These are phyloP conservation scores for Epinotia brunnichana DNA, from an alignment of 2,888 invertebrate species.

Conservation along the genomic window DNA sequence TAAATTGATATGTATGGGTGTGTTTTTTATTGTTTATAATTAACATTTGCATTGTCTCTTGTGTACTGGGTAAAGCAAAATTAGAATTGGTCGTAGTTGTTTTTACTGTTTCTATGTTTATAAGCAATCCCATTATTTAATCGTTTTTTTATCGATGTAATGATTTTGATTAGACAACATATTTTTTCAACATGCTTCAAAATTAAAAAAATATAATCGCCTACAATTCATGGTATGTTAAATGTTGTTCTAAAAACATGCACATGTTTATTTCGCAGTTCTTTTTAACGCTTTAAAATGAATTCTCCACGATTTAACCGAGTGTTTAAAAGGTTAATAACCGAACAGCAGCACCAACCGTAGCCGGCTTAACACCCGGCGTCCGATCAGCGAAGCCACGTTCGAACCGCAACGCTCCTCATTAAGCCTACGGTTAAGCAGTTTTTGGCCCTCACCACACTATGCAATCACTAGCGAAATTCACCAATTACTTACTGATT, in stretches of 20 bases:
- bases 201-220: too few relatives aligned
- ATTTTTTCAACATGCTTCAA: too few relatives aligned
- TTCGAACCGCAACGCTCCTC: conserved; percentile 21
- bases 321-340: neutral
- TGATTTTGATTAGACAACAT: too few relatives aligned
- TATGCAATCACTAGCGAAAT: conserved; percentile 4
- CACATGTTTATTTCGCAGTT: neutral
- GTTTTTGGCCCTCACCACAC: conserved; percentile 17
- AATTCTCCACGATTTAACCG: neutral
- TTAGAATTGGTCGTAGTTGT: too few relatives aligned
- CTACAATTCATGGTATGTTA: too few relatives aligned
- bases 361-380: conserved; percentile 20
- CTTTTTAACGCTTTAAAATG: neutral
- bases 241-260: neutral
- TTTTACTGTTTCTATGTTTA: neutral
- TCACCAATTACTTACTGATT: neutral
- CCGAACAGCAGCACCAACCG: neutral
- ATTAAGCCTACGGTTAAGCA: conserved; percentile 23
- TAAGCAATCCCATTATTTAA: neutral
- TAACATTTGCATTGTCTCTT: neutral
- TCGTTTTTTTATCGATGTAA: neutral
- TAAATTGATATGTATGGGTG: conserved; percentile 6
- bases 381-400: conserved; percentile 15
- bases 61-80: neutral
- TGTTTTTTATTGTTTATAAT: conserved; percentile 1